These are phyloP conservation scores for Eupithecia exiguata DNA, from an alignment of 2,888 invertebrate species.

Conservation along the genomic window DNA sequence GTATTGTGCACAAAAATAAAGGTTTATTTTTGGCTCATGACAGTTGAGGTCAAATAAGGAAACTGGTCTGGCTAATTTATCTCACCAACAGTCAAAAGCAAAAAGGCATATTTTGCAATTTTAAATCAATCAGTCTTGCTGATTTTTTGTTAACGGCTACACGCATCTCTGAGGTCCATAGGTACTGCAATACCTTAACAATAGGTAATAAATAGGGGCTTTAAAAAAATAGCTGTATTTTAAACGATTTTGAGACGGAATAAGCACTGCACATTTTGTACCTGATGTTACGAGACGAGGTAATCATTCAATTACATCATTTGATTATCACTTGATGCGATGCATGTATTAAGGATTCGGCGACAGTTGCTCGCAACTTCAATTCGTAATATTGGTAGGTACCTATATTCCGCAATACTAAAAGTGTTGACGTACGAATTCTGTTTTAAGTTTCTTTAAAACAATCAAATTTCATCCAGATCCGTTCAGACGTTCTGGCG, in stretches of 20 bases:
- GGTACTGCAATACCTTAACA: neutral
- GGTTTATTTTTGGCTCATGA: constrained; percentile 10
- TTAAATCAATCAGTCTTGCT: neutral
- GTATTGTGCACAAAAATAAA: constrained; percentile 1
- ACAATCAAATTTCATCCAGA: too few relatives aligned
- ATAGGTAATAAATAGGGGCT: neutral
- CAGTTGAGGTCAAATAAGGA: constrained; percentile 3
- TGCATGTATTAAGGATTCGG: too few relatives aligned
- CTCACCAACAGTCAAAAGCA: neutral
- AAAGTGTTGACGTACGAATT: too few relatives aligned
- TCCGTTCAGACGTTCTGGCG: too few relatives aligned
- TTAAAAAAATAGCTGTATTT: neutral
- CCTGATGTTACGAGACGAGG: neutral
- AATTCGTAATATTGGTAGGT: too few relatives aligned
- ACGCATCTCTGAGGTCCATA: neutral
- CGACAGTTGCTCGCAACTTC: too few relatives aligned
- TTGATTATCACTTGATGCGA: neutral
- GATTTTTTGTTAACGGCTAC: too few relatives aligned
- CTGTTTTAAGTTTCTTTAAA: too few relatives aligned
- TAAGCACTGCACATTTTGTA: neutral
- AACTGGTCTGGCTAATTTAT: neutral
- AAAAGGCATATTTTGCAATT: neutral
- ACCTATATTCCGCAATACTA: too few relatives aligned
- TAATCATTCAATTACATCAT: neutral
- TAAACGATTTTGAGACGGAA: neutral